phyloP scores from a whole-genome alignment of 1,140 invertebrate genomes.

The Drosophila willistoni region DNA sequence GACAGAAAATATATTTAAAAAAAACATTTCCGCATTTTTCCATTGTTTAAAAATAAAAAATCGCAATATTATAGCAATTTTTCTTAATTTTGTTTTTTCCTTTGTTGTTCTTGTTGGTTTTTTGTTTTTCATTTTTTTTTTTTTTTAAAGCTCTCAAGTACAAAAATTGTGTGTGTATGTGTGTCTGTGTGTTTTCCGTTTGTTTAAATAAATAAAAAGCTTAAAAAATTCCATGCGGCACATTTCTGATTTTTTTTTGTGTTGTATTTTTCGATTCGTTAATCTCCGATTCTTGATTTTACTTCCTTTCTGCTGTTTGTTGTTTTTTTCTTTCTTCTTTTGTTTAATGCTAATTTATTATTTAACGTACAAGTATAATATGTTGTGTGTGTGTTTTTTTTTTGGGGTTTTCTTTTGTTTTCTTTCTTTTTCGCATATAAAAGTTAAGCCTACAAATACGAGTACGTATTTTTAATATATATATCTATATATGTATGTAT shows the following conservation, averaged over 20 bases:
- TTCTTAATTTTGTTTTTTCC: slow-evolving; percentile 27
- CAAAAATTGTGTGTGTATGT: slow-evolving; percentile 57
- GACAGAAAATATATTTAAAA: slow-evolving; percentile 22
- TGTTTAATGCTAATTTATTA: slow-evolving; percentile 35
- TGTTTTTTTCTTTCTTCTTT: background rate
- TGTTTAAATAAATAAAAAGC: slow-evolving; percentile 64
- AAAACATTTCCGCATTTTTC: slow-evolving; percentile 44
- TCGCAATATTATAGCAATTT: slow-evolving; percentile 37
- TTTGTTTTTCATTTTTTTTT: slow-evolving; percentile 31
- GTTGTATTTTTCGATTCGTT: background rate
- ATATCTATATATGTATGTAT: slow-evolving; percentile 12
- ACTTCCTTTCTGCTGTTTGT: background rate
- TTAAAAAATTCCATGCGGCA: slow-evolving; percentile 62
- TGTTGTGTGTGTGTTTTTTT: background rate
- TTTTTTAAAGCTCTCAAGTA: slow-evolving; percentile 76
- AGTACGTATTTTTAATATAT: slow-evolving; percentile 44
- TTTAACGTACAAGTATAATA: slow-evolving; percentile 12
- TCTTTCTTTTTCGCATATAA: slow-evolving; percentile 53
- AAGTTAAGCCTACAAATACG: slow-evolving; percentile 54
- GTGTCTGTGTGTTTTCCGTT: background rate
- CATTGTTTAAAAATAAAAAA: slow-evolving; percentile 42
- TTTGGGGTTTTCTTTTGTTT: slow-evolving; percentile 28
- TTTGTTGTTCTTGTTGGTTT: slow-evolving; percentile 20
- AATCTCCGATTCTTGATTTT: slow-evolving; percentile 2
- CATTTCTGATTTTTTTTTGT: slow-evolving; percentile 24